phyloP scores from a whole-genome alignment of 2,888 invertebrate species.

The Sphaerophoria taeniata region DNA sequence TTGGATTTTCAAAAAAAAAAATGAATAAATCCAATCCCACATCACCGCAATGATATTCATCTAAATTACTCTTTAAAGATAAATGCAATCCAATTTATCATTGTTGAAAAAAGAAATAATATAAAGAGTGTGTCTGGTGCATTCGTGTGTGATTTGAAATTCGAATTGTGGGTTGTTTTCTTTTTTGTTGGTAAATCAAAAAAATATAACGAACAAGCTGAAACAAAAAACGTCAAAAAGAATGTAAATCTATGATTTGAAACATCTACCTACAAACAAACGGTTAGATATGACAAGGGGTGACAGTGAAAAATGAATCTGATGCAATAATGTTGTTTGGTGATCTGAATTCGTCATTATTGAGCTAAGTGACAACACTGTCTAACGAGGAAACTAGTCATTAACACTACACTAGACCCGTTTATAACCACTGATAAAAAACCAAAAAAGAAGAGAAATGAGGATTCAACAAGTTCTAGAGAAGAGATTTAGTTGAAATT shows the following conservation, averaged over 20 bases:
- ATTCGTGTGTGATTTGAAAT: conserved; percentile 2
- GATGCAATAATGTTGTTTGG: too few relatives aligned
- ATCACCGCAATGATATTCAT: conserved; percentile 63
- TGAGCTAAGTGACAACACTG: conserved; percentile 49
- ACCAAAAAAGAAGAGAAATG: neutral
- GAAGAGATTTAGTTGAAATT: conserved; percentile 5
- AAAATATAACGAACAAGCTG: conserved; percentile 5
- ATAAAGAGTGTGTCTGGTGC: conserved; percentile 20
- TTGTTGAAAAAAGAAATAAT: conserved; percentile 16
- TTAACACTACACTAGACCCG: conserved; percentile 57
- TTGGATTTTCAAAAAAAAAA: conserved; percentile 9
- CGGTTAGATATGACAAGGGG: neutral
- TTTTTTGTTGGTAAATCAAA: conserved; percentile 21
- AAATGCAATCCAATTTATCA: conserved; percentile 63
- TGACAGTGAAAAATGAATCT: conserved; percentile 10
- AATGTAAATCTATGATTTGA: neutral
- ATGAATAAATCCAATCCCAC: conserved; percentile 37
- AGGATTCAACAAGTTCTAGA: neutral
- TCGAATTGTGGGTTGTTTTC: conserved; percentile 4
- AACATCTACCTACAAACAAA: too few relatives aligned
- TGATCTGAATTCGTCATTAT: too few relatives aligned
- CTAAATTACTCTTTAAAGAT: conserved; percentile 65
- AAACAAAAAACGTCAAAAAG: neutral
- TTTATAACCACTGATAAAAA: neutral
- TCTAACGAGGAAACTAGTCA: conserved; percentile 55